Base-by-base conservation (phyloP, 2,797 vertebrate species). In the Bucorvus abyssinicus region DNA sequence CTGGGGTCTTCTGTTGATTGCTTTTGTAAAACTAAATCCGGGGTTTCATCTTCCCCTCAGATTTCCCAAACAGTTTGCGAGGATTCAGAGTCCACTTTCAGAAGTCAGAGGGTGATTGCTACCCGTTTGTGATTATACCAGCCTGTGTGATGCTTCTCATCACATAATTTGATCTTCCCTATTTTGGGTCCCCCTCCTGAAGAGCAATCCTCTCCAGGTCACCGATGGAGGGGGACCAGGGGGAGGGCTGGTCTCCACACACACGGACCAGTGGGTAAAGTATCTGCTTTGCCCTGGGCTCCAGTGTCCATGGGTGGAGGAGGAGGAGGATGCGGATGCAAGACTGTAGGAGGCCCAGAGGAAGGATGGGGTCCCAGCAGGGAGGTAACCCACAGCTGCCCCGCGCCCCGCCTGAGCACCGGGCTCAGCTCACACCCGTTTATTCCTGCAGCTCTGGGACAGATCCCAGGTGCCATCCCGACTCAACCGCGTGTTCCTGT, bases 401-500 rank as follows among this genome's bases (percentile, higher is more conserved):
- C 64, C 3, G 4, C 19, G 60, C 32, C 65, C 40, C 23, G 24
- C 24, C 49, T 20, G 24, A 50, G 34, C 42, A 7, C 7, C 12
- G 1, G 5, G 18, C 57, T 24, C 63, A 21, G 6, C 44, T 23
- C 49, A 23, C 7, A 42, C 24, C 14, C 14, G 2, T 15, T 49
- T 40, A 27, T 16, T 44, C n/a, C 50, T 5, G 27, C 21, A 60
- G 40, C 38, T 29, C 38, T 36, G 55, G 59, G 44, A 18, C 77
- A 45, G 47, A 47, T 21, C 45, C 45, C 45, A 47, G 2, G 38
- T 1, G 12, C 38, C 38, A 21, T 3, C 49, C 80, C 7, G 14
- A 36, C 12, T 14, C 23, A 15, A 12, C 15, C 1, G 2, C 2
- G 0, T 4, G 13, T 15, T 15, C 17, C 87, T 9, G 12, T 6